Conservation (phyloP, 2,113 vertebrate genomes). For the Montifringilla adamsi region DNA sequence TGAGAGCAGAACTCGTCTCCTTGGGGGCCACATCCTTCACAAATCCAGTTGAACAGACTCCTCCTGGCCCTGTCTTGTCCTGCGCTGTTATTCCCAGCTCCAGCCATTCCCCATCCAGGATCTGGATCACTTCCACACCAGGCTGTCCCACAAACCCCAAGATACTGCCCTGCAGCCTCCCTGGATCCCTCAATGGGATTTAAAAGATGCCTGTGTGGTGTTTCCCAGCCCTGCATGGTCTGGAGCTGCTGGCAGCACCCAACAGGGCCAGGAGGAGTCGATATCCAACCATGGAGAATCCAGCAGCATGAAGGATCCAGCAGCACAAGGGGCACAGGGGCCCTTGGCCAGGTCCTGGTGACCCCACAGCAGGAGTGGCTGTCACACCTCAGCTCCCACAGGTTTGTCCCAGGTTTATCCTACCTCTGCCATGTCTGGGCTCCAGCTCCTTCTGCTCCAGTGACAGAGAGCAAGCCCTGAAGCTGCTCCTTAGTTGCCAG, state of each 20-base stretch:
- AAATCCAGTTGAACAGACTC: background rate
- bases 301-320: background rate
- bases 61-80: background rate
- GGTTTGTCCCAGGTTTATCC: background rate
- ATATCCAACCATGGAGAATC: background rate
- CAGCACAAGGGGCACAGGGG: too few relatives aligned
- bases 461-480: background rate
- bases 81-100: background rate
- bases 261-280: fast-evolving
- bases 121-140: fast-evolving
- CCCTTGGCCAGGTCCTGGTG: background rate
- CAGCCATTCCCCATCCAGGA: fast-evolving
- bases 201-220: fast-evolving
- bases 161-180: fast-evolving
- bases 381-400: background rate
- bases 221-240: background rate
- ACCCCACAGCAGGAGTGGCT: background rate
- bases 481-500: background rate
- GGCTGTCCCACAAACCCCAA: background rate
- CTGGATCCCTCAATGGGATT: too few relatives aligned
- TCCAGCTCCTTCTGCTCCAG: background rate
- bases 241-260: background rate
- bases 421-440: fast-evolving
- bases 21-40: too few relatives aligned
- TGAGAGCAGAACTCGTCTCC: background rate